These are phyloP conservation scores for Seira sanloemensis DNA, from an alignment of 2,888 invertebrate species.

Conservation along the genomic window DNA sequence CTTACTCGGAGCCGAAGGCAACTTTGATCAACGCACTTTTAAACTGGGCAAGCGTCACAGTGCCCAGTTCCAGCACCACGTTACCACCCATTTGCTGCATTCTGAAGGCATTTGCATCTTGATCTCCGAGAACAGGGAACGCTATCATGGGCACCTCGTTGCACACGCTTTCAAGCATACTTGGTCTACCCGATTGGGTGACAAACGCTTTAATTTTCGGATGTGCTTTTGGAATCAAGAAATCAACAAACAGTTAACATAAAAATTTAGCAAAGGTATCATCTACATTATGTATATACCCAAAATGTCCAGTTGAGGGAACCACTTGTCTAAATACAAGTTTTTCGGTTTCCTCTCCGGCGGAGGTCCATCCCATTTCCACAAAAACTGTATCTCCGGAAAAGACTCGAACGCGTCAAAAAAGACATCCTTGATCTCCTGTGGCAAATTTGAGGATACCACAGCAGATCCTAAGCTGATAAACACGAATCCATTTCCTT, in stretches of 20 bases:
- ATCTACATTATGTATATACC: too few species aligned
- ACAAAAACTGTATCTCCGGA: slow-evolving; percentile 67
- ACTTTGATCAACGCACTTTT: neutral
- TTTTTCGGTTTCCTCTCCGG: slow-evolving; percentile 69
- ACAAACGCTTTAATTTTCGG: slow-evolving; percentile 63
- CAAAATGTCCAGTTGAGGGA: slow-evolving; percentile 73
- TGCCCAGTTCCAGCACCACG: slow-evolving; percentile 45
- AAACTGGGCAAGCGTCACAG: slow-evolving; percentile 25
- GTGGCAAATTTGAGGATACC: slow-evolving; percentile 34
- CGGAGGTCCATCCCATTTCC: slow-evolving; percentile 72
- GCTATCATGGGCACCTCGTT: slow-evolving; percentile 43
- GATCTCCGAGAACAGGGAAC: slow-evolving; percentile 40
- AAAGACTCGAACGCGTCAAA: slow-evolving; percentile 54
- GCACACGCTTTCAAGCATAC: slow-evolving; percentile 38
- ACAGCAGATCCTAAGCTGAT: slow-evolving; percentile 67
- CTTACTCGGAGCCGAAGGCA: slow-evolving; percentile 37
- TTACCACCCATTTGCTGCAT: slow-evolving; percentile 39
- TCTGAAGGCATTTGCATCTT: slow-evolving; percentile 57
- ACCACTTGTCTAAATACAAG: slow-evolving; percentile 69
- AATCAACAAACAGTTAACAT: too few species aligned
- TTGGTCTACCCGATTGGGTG: slow-evolving; percentile 46
- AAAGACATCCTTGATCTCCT: slow-evolving; percentile 51
- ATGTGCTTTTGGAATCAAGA: slow-evolving; percentile 67
- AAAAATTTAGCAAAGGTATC: too few species aligned
- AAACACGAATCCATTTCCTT: slow-evolving; percentile 66